A percentile compares a stretch with the other conserved stretches of the same genome.
phyloP scores from a whole-genome alignment of 2,113 vertebrate species.

The Hirundichthys speculiger region DNA sequence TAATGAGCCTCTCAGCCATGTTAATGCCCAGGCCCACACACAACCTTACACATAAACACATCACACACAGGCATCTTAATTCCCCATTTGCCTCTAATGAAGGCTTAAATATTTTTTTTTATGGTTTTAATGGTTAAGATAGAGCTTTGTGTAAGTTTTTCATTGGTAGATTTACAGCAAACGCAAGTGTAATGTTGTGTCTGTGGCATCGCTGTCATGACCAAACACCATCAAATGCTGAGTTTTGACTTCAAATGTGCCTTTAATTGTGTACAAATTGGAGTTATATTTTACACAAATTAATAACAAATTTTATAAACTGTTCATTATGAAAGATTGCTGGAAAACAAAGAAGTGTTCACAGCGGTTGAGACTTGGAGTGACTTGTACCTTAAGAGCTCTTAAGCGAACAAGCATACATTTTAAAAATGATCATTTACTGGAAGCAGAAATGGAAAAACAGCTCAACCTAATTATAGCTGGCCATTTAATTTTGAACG shows the following conservation, averaged over 20 bases:
- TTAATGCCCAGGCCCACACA: constrained; percentile 44
- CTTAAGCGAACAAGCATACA: constrained; percentile 47
- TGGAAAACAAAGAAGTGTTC: constrained; percentile 10
- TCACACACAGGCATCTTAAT: constrained; percentile 47
- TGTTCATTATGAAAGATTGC: neutral
- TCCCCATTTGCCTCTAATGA: constrained; percentile 35
- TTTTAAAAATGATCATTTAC: constrained; percentile 50
- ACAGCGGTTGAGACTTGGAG: neutral
- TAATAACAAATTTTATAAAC: neutral
- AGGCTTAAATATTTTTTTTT: constrained; percentile 22
- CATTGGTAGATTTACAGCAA: too few relatives aligned
- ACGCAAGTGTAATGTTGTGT: neutral
- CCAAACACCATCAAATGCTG: neutral
- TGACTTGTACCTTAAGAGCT: constrained; percentile 29
- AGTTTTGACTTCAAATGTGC: neutral
- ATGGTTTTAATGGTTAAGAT: neutral
- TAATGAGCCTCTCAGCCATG: constrained; percentile 64
- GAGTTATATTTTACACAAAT: neutral
- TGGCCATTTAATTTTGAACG: constrained; percentile 59
- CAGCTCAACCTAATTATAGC: constrained; percentile 48
- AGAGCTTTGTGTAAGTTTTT: neutral
- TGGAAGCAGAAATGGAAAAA: constrained; percentile 45
- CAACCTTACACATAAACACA: constrained; percentile 44
- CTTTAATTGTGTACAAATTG: neutral
- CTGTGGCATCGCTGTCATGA: neutral